These are phyloP conservation scores for Saimiri boliviensis DNA, from an alignment of 2,113 vertebrate species.

Conservation along the genomic window DNA sequence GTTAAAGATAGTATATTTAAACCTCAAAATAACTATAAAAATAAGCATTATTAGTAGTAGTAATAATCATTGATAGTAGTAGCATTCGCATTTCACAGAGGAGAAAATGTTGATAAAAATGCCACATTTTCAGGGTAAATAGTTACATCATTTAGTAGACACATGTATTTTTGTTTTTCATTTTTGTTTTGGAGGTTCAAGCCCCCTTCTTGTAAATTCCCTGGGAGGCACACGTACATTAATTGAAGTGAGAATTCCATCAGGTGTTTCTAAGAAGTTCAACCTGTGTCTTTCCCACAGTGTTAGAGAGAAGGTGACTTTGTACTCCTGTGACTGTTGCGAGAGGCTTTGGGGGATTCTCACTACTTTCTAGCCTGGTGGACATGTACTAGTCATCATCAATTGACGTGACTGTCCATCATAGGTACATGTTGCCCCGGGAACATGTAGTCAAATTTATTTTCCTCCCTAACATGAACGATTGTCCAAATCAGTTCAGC, in stretches of 20 bases:
- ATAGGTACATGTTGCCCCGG: rapidly evolving
- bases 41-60: not conserved
- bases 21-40: not conserved
- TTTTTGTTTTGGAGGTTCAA: no score
- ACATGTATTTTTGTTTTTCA: no score
- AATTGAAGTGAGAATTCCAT: not conserved
- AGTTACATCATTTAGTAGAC: not conserved
- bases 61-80: not conserved
- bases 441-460: not conserved
- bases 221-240: not conserved
- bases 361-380: not conserved
- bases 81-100: not conserved
- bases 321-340: not conserved
- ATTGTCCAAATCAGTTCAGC: not conserved
- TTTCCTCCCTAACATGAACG: rapidly evolving
- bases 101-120: not conserved
- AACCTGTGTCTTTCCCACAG: not conserved
- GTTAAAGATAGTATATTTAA: not conserved
- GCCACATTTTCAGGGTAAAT: not conserved
- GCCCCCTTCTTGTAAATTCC: not conserved
- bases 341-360: not conserved
- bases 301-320: not conserved
- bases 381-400: no score
- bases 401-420: not conserved
- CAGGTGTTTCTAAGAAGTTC: not conserved